Evolutionary conservation across 2,113 vertebrate genomes (phyloP).

Genomic region (Carassius auratus): DNA sequence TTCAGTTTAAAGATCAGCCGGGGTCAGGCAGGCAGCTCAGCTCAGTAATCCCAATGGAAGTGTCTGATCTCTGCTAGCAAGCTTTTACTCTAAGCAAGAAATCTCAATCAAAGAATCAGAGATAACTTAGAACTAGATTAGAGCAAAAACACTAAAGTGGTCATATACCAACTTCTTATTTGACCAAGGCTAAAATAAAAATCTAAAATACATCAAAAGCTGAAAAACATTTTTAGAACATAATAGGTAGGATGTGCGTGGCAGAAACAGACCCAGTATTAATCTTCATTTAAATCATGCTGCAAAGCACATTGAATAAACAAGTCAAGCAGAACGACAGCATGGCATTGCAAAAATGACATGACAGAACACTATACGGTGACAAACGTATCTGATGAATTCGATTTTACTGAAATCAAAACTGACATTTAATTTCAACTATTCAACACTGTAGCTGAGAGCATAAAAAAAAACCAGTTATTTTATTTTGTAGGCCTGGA

Average conservation of each 20-base stretch:
- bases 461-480: not conserved
- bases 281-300: slow-evolving; percentile 56
- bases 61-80: slow-evolving; percentile 37
- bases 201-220: not conserved
- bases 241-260: not conserved
- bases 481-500: not conserved
- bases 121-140: not conserved
- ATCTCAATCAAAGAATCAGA: not conserved
- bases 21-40: slow-evolving; percentile 52
- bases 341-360: slow-evolving; percentile 13
- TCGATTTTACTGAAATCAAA: slow-evolving; percentile 19
- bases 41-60: slow-evolving; percentile 56
- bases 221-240: not conserved
- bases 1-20: slow-evolving; percentile 50
- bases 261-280: not conserved
- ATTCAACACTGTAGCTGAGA: not conserved
- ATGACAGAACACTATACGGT: not conserved
- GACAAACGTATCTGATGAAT: slow-evolving; percentile 13
- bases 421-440: slow-evolving; percentile 17
- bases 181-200: not conserved
- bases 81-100: slow-evolving; percentile 2
- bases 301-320: slow-evolving; percentile 52
- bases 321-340: slow-evolving; percentile 47
- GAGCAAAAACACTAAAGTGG: not conserved
- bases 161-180: not conserved